These are phyloP conservation scores for Catocala fraxini DNA, from an alignment of 2,888 invertebrate species.

Conservation along the genomic window DNA sequence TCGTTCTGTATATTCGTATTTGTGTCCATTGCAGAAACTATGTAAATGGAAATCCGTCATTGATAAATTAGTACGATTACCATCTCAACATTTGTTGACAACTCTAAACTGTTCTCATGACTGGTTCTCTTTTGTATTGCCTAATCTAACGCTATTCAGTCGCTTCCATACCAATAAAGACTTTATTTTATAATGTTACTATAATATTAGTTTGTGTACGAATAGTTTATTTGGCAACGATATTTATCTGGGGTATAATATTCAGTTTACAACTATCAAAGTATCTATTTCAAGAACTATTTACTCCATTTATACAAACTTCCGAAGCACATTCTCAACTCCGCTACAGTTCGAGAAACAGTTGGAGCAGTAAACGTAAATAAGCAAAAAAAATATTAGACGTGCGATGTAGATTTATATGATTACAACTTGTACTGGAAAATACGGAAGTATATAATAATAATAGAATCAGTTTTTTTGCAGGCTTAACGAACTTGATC, in stretches of 20 bases:
- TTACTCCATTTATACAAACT: slow-evolving; percentile 18
- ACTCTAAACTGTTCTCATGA: slow-evolving; percentile 2
- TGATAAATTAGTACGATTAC: slow-evolving; percentile 1
- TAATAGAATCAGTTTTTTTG: slow-evolving; percentile 53
- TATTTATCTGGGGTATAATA: slow-evolving; percentile 25
- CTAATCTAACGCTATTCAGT: slow-evolving; percentile 29
- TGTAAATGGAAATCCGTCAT: slow-evolving; percentile 15
- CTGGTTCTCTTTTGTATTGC: slow-evolving; percentile 22
- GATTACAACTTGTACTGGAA: slow-evolving; percentile 23
- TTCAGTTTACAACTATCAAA: slow-evolving; percentile 22
- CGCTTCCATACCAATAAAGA: slow-evolving; percentile 20
- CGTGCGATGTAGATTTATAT: slow-evolving; percentile 34
- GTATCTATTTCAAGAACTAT: slow-evolving; percentile 35
- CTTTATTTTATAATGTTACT: slow-evolving; percentile 26
- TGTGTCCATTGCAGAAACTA: slow-evolving; percentile 7
- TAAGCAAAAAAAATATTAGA: slow-evolving; percentile 30
- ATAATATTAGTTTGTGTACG: slow-evolving; percentile 27
- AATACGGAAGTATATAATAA: slow-evolving; percentile 46
- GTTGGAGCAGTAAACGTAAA: slow-evolving; percentile 11
- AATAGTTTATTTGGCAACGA: slow-evolving; percentile 38
- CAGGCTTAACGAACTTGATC: slow-evolving; percentile 85
- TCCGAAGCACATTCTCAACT: slow-evolving; percentile 5
- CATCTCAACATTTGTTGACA: slow-evolving; percentile 16
- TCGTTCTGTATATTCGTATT: background rate
- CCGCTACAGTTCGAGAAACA: slow-evolving; percentile 6